Percentiles rank a stretch among this genome's conserved stretches.
Evolutionary conservation across 2,797 vertebrate genomes (phyloP).

Genomic region (Buphagus erythrorhynchus): DNA sequence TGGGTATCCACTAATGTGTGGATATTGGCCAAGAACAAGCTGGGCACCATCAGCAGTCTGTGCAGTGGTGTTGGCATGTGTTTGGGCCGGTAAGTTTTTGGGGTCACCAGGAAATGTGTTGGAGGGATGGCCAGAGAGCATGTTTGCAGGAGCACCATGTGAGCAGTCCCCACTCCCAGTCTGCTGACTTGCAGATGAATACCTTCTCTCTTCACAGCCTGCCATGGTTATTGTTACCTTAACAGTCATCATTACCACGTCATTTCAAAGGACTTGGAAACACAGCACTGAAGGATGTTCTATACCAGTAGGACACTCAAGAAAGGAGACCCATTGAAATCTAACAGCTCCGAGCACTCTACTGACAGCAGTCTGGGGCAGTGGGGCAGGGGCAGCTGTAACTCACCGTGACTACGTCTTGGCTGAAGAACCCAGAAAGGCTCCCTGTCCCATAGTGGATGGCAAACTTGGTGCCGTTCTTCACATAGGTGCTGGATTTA

Average conservation of each 20-base stretch:
- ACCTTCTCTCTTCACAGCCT: background rate
- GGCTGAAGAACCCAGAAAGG: conserved; percentile 91
- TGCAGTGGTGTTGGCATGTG: accelerated
- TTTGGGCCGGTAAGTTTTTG: background rate
- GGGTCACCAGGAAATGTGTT: background rate
- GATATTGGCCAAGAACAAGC: background rate
- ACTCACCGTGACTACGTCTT: conserved; percentile 83
- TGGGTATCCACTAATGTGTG: accelerated
- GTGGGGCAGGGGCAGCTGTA: accelerated
- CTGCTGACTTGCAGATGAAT: background rate
- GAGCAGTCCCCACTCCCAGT: accelerated
- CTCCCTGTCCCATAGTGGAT: conserved; percentile 94
- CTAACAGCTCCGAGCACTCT: accelerated
- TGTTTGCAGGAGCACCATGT: accelerated
- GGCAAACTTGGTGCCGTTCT: conserved; percentile 90
- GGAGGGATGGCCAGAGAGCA: background rate
- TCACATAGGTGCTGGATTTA: conserved; percentile 89
- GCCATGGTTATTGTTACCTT: background rate
- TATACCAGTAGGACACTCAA: accelerated
- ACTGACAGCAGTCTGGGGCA: background rate
- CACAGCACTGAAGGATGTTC: background rate
- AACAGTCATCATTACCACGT: background rate
- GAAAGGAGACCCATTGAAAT: background rate
- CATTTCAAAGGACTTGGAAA: background rate
- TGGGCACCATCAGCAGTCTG: background rate